These are phyloP conservation scores for Botrylloides violaceus DNA, from an alignment of 23 tunicate species.

Conservation along the genomic window DNA sequence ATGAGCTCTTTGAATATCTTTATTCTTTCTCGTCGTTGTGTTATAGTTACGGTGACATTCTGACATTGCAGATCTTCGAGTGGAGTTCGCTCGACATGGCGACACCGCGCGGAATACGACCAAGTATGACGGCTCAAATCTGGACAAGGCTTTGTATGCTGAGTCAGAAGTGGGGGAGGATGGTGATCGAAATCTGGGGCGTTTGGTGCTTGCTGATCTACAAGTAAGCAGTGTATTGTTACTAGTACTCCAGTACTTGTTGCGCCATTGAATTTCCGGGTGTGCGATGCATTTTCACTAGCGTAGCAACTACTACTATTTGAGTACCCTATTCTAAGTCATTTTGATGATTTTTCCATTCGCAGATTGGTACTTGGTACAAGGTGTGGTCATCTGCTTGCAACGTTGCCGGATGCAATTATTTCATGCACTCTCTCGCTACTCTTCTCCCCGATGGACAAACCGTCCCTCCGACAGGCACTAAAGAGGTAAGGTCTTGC, in stretches of 20 bases:
- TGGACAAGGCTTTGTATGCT: neutral
- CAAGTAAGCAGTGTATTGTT: neutral
- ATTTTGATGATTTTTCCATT: neutral
- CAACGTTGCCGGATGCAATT: constrained; percentile 33
- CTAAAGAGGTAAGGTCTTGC: too few relatives aligned
- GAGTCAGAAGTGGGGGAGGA: neutral
- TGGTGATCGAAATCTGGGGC: neutral
- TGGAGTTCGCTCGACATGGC: constrained; percentile 16
- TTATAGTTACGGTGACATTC: neutral
- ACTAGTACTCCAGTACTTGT: neutral
- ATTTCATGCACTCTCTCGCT: constrained; percentile 19
- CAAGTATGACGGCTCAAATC: neutral
- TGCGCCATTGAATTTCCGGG: too few relatives aligned
- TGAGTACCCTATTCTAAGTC: neutral
- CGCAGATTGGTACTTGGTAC: constrained; percentile 43
- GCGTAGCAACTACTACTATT: too few relatives aligned
- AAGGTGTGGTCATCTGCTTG: constrained; percentile 31
- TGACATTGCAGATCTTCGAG: constrained; percentile 3
- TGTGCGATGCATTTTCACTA: too few relatives aligned
- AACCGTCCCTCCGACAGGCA: constrained; percentile 18
- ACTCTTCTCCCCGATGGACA: constrained; percentile 25
- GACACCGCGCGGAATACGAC: constrained; percentile 16
- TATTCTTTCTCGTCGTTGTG: too few relatives aligned
- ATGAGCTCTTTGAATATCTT: too few relatives aligned
- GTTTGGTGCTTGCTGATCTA: neutral